These are phyloP conservation scores for Rutpela maculata DNA, from an alignment of 2,888 invertebrate genomes.

Conservation along the genomic window DNA sequence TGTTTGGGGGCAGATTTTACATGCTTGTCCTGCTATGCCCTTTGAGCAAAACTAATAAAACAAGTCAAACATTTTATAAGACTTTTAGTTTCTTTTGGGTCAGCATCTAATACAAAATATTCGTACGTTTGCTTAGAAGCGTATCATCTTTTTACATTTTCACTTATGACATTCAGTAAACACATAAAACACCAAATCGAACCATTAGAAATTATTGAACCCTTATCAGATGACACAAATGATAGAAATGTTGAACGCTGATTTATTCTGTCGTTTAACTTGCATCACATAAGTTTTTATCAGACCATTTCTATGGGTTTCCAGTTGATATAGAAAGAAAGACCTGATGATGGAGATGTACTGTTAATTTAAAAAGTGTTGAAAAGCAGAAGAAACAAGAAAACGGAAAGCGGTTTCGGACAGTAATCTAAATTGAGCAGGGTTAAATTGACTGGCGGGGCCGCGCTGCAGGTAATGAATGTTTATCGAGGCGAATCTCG, in stretches of 20 bases:
- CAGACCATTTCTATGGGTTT: not conserved
- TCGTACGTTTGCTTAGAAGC: too few relatives aligned
- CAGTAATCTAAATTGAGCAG: constrained; percentile 73
- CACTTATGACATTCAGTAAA: not conserved
- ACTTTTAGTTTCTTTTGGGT: too few relatives aligned
- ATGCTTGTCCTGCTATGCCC: too few relatives aligned
- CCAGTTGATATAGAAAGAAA: constrained; percentile 12
- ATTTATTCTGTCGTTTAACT: not conserved
- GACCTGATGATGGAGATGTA: constrained; percentile 59
- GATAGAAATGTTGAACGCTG: not conserved
- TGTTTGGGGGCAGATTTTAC: too few relatives aligned
- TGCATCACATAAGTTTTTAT: not conserved
- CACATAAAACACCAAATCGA: not conserved
- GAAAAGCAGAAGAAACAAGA: constrained; percentile 66
- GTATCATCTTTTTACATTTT: too few relatives aligned
- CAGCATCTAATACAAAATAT: too few relatives aligned
- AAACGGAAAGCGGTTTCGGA: constrained; percentile 68
- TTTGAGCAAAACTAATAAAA: too few relatives aligned
- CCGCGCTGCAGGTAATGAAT: constrained; percentile 71
- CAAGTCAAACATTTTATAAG: too few relatives aligned
- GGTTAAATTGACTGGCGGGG: constrained; percentile 72
- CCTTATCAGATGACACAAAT: not conserved
- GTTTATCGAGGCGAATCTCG: constrained; percentile 72
- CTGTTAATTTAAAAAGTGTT: constrained; percentile 71
- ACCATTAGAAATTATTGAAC: not conserved